Evolutionary conservation across 2,888 invertebrate species (phyloP), one percentile per base, ranked within the genome.

Genomic region (Euphydryas editha): DNA sequence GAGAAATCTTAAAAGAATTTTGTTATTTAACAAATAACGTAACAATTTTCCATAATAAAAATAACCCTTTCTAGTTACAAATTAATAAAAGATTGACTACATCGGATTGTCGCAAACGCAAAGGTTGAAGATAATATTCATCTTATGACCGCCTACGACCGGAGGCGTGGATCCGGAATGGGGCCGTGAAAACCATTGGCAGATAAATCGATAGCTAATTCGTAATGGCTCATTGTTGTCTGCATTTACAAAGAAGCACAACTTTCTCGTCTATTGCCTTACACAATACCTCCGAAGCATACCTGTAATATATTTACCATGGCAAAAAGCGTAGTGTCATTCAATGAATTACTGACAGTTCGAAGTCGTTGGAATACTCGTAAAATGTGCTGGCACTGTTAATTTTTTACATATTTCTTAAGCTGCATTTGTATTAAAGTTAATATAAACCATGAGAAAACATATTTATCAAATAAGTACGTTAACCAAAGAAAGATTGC

Each of bases 161-260:
- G 83, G 68, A 46, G 84, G 83, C 83, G 76, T 75, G 79, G 76
- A 74, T 77, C 74, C 54, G 54, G 69, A 76, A 74, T 75, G 73
- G 77, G 75, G 72, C 79, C 84, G 82, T 83, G 86, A 84, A 88
- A 86, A 86, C 83, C 84, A 82, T 85, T 85, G 81, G 81, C 80
- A 86, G 88, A 89, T 90, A 90, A 87, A 88, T 89, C 87, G 87
- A 89, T 85, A 81, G 88, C 88, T 91, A 90, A 91, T 91, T 90
- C 84, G 81, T 84, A 91, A 90, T 84, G 83, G 87, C 83, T 85
- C 82, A 91, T 91, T 91, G 91, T 90, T 90, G 90, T 91, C 87
- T 88, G 85, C 81, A 77, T 79, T 80, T 82, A 88, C 88, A 90
- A 91, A 88, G 87, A 85, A 81, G 81, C 84, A 83, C 85, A 86